Conservation (phyloP, 1,140 invertebrate genomes). For the Andrena cerasifolii region DNA sequence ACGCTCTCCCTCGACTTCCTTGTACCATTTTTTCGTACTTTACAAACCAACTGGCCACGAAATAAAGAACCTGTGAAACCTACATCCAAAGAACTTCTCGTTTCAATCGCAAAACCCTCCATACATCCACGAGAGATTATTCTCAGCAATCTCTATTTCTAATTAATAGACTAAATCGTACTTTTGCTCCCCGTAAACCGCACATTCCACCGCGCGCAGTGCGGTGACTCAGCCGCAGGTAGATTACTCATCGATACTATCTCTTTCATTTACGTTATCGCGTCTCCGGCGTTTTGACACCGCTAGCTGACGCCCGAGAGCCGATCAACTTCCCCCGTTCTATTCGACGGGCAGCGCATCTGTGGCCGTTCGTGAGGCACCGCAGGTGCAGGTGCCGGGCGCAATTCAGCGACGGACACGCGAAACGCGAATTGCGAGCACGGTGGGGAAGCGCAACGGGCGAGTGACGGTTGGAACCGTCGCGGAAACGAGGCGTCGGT, state of each 20-base stretch:
- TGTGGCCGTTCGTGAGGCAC: neutral
- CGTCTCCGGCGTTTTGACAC: slow-evolving; percentile 10
- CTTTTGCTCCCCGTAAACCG: neutral
- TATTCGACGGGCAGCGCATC: neutral
- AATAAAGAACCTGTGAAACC: no score
- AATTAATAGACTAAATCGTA: neutral
- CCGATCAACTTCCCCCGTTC: neutral
- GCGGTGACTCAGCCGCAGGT: slow-evolving; percentile 33
- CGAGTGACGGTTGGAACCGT: neutral
- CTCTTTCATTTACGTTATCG: slow-evolving; percentile 29
- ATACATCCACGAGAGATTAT: no score
- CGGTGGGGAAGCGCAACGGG: no score
- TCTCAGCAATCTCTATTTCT: no score
- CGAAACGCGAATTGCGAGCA: neutral
- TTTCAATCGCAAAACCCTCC: no score
- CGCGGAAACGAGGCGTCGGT: no score
- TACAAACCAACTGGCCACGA: no score
- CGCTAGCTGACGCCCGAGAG: neutral
- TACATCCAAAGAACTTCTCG: no score
- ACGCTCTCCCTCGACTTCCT: no score
- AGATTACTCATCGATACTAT: slow-evolving; percentile 26
- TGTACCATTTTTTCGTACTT: no score
- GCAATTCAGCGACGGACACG: slow-evolving; percentile 1
- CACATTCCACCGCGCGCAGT: neutral
- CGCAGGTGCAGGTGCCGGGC: slow-evolving; percentile 17